phyloP scores from a whole-genome alignment of 2,797 vertebrate genomes.

The Ctenopoma kingsleyae region DNA sequence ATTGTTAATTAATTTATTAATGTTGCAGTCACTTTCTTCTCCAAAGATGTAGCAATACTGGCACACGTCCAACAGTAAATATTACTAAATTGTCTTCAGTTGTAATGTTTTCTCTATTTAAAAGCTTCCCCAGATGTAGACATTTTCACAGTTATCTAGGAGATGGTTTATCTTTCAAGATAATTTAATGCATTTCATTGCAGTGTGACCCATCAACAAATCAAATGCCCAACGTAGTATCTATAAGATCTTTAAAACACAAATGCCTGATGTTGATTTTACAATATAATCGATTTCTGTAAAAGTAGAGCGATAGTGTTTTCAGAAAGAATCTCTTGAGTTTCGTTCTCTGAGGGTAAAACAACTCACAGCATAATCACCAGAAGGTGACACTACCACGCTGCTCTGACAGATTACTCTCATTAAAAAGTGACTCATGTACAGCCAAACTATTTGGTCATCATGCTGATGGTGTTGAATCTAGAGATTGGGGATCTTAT shows the following conservation, averaged over 20 bases:
- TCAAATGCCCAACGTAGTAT: neutral
- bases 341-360: slow-evolving; percentile 42
- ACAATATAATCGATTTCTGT: slow-evolving; percentile 24
- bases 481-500: slow-evolving; percentile 59
- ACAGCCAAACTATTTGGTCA: slow-evolving; percentile 49
- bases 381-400: slow-evolving; percentile 32
- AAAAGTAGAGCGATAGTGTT: neutral
- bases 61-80: slow-evolving; percentile 6
- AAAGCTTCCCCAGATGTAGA: slow-evolving; percentile 43
- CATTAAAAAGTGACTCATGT: slow-evolving; percentile 54
- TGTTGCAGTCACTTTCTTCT: neutral
- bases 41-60: slow-evolving; percentile 39
- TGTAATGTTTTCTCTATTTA: slow-evolving; percentile 39
- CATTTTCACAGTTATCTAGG: slow-evolving; percentile 38
- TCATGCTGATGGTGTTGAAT: slow-evolving; percentile 26
- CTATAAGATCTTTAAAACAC: neutral
- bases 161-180: slow-evolving; percentile 35
- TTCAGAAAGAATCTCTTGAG: slow-evolving; percentile 6
- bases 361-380: slow-evolving; percentile 45
- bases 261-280: slow-evolving; percentile 6
- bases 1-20: slow-evolving; percentile 4
- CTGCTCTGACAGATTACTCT: slow-evolving; percentile 42
- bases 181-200: slow-evolving; percentile 17
- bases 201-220: slow-evolving; percentile 16
- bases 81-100: slow-evolving; percentile 15